Evolutionary conservation across 2,888 invertebrate species (phyloP).

Genomic region (Germaria angustata): DNA sequence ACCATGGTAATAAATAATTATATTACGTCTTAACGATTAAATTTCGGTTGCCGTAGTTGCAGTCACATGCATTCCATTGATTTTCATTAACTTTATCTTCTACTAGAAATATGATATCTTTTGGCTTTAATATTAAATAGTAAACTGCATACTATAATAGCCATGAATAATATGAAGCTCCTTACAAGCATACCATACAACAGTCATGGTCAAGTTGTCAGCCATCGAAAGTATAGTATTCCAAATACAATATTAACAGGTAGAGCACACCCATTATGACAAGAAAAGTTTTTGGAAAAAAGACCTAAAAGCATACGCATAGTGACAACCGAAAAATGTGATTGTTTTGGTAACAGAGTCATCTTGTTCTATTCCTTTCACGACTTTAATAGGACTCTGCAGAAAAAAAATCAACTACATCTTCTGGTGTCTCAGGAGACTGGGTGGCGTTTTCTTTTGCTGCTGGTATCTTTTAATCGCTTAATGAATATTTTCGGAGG

Average conservation of each 20-base stretch:
- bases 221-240: slow-evolving; percentile 85
- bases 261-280: slow-evolving; percentile 84
- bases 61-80: background rate
- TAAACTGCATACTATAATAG: slow-evolving; percentile 84
- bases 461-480: slow-evolving; percentile 79
- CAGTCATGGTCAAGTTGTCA: slow-evolving; percentile 86
- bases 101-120: slow-evolving; percentile 81
- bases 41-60: slow-evolving; percentile 1
- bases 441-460: slow-evolving; percentile 40
- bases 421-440: slow-evolving; percentile 70
- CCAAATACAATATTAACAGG: slow-evolving; percentile 83
- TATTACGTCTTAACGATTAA: background rate
- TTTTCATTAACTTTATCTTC: slow-evolving; percentile 68
- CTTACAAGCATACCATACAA: slow-evolving; percentile 83
- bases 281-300: slow-evolving; percentile 84
- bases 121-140: slow-evolving; percentile 84
- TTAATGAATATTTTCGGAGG: slow-evolving; percentile 80
- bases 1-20: slow-evolving; percentile 30
- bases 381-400: slow-evolving; percentile 80
- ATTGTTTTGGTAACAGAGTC: slow-evolving; percentile 86
- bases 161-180: slow-evolving; percentile 83
- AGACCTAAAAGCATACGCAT: slow-evolving; percentile 86
- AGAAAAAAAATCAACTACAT: slow-evolving; percentile 78
- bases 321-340: slow-evolving; percentile 88
- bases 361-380: slow-evolving; percentile 87